Percentiles rank a stretch among this genome's conserved stretches.
phyloP scores from a whole-genome alignment of 2,113 vertebrate genomes.

The Cryptotis parvus region DNA sequence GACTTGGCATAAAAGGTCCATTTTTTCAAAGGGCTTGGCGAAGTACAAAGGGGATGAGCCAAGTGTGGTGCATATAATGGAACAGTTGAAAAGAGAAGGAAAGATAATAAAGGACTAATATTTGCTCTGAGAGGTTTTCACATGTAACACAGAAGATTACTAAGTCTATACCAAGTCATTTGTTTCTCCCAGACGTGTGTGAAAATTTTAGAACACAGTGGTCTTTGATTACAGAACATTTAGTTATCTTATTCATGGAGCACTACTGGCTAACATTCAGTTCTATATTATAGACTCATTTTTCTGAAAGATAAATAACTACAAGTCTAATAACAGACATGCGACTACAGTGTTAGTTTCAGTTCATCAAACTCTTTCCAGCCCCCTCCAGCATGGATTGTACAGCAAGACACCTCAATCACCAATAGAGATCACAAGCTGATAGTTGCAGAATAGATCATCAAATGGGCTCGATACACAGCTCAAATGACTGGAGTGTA shows the following conservation, averaged over 20 bases:
- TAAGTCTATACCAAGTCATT: neutral
- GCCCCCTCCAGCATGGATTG: neutral
- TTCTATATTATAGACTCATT: neutral
- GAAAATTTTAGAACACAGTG: neutral
- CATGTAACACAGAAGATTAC: neutral
- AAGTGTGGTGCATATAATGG: neutral
- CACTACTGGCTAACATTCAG: no score
- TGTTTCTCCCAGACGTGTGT: neutral
- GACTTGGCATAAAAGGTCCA: neutral
- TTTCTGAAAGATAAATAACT: constrained; percentile 13
- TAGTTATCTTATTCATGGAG: no score
- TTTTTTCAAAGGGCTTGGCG: neutral
- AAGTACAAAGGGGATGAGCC: neutral
- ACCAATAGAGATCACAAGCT: neutral
- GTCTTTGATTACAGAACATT: neutral
- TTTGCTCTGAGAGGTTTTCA: neutral
- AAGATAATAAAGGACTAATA: neutral
- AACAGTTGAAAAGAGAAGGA: neutral
- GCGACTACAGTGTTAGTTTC: neutral
- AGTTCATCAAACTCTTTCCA: neutral
- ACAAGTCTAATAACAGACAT: neutral
- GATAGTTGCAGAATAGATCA: neutral
- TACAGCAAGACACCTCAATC: neutral
- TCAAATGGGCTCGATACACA: neutral
- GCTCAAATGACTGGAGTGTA: no score